A percentile compares a stretch with the other conserved stretches of the same genome.
Evolutionary conservation across 2,113 vertebrate species (phyloP).

Genomic region (Heptranchias perlo): DNA sequence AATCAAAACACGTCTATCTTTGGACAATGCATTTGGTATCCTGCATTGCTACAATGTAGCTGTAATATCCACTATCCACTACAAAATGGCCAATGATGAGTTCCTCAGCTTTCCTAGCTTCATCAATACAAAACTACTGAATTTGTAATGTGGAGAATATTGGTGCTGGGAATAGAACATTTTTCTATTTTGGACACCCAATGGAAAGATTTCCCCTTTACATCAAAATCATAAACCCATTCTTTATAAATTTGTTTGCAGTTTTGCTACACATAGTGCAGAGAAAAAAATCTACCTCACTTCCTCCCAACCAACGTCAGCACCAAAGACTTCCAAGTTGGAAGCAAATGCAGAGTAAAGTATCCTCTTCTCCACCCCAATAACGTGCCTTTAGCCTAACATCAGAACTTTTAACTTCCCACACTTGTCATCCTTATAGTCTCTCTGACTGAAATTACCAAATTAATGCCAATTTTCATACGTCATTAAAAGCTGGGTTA

Average conservation of each 20-base stretch:
- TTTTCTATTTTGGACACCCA: not conserved
- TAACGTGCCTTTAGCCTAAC: not conserved
- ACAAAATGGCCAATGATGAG: not conserved
- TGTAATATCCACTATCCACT: not conserved
- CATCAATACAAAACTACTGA: not conserved
- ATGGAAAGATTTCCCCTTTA: no score
- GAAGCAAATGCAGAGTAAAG: not conserved
- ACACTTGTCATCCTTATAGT: not conserved
- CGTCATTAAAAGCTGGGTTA: not conserved
- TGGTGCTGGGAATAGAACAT: not conserved
- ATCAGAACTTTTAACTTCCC: not conserved
- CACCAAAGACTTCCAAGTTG: no score
- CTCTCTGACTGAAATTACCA: not conserved
- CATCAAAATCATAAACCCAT: no score
- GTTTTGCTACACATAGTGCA: no score
- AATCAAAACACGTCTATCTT: not conserved
- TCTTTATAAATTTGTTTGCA: no score
- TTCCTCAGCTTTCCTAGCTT: not conserved
- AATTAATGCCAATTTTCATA: not conserved
- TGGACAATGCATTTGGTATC: not conserved
- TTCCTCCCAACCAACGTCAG: no score
- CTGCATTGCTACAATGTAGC: not conserved
- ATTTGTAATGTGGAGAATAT: not conserved
- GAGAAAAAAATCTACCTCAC: no score
- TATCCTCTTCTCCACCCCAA: not conserved